Evolutionary conservation across 2,113 vertebrate species (phyloP).

Genomic region (Polypterus bichir): DNA sequence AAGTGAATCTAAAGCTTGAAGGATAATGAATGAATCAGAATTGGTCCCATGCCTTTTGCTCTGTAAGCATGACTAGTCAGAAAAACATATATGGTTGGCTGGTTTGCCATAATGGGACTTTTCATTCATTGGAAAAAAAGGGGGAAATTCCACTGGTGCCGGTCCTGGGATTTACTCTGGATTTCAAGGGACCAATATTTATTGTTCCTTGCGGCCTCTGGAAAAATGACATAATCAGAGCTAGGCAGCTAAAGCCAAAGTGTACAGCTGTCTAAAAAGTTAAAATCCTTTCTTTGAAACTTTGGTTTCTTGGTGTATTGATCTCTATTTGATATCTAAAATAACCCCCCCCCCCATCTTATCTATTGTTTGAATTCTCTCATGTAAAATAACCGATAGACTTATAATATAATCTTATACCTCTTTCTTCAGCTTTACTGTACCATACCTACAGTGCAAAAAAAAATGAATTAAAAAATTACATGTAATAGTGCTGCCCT

Average conservation of each 20-base stretch:
- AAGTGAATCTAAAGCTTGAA: not conserved
- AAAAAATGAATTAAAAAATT: too few relatives aligned
- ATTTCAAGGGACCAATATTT: slow-evolving; percentile 20
- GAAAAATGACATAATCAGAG: slow-evolving; percentile 24
- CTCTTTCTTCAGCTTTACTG: too few relatives aligned
- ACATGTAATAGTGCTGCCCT: too few relatives aligned
- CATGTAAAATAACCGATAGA: too few relatives aligned
- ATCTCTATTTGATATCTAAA: too few relatives aligned
- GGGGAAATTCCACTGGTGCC: slow-evolving; percentile 53
- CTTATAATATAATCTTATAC: too few relatives aligned
- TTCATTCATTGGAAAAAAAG: slow-evolving; percentile 43
- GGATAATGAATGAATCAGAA: not conserved
- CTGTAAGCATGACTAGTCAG: slow-evolving; percentile 37
- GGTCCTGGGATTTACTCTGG: slow-evolving; percentile 13
- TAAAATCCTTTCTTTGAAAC: slow-evolving; percentile 16
- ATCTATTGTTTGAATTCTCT: too few relatives aligned
- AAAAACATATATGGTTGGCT: slow-evolving; percentile 56
- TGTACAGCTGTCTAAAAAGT: slow-evolving; percentile 37
- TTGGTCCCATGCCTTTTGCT: not conserved
- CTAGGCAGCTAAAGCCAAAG: slow-evolving; percentile 23
- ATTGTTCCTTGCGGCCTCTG: slow-evolving; percentile 20
- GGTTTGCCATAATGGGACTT: slow-evolving; percentile 52
- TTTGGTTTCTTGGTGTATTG: not conserved
- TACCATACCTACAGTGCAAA: too few relatives aligned
- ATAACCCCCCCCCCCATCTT: too few relatives aligned